Conservation (phyloP, 2,113 vertebrate species). For the Melanostigma gelatinosum region DNA sequence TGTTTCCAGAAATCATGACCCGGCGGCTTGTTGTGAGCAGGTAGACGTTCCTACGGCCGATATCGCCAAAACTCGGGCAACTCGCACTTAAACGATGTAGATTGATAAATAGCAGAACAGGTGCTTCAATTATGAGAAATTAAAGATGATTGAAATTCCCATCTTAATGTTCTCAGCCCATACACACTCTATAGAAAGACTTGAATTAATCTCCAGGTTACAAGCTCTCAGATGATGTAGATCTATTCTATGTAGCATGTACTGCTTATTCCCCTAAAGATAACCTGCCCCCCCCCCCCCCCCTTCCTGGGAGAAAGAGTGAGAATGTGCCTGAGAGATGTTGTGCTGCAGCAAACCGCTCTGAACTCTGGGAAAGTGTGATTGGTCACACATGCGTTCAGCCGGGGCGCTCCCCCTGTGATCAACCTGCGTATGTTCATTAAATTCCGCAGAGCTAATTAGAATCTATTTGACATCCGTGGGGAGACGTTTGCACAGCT, state of each 20-base stretch:
- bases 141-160: too few species aligned
- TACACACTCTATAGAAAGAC: not conserved
- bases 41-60: too few species aligned
- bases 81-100: too few species aligned
- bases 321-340: not conserved
- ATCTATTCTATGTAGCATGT: not conserved
- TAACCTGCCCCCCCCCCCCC: too few species aligned
- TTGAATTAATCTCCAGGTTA: not conserved
- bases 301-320: not conserved
- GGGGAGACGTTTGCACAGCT: slow-evolving; percentile 68
- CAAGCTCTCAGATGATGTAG: not conserved
- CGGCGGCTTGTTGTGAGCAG: too few species aligned
- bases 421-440: slow-evolving; percentile 74
- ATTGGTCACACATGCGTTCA: slow-evolving; percentile 69
- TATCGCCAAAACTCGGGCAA: too few species aligned
- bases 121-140: too few species aligned
- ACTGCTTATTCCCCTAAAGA: not conserved
- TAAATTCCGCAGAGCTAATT: slow-evolving; percentile 77
- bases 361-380: slow-evolving; percentile 63
- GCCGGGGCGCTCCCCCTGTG: slow-evolving; percentile 57
- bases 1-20: too few species aligned
- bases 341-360: slow-evolving; percentile 25
- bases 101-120: too few species aligned
- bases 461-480: slow-evolving; percentile 71
- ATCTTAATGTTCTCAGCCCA: too few species aligned